Percentiles rank a stretch among this genome's conserved stretches.
Conservation (phyloP, 2,888 invertebrate species). For the Syritta pipiens region DNA sequence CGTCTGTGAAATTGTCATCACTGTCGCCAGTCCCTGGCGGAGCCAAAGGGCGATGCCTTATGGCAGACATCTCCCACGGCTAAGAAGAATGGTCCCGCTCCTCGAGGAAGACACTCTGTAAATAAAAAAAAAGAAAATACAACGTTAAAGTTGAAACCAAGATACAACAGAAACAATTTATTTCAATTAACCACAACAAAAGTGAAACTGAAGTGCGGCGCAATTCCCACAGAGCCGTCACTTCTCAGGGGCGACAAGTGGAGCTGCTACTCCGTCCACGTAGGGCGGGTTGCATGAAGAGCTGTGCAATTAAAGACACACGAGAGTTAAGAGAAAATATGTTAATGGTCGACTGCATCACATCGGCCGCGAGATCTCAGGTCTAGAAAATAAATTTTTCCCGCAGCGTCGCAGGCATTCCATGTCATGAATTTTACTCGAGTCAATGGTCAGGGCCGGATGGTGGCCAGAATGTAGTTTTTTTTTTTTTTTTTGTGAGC, state of each 20-base stretch:
- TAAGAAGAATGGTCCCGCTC: slow-evolving; percentile 56
- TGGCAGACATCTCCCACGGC: slow-evolving; percentile 82
- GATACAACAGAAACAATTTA: slow-evolving; percentile 35
- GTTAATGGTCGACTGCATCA: slow-evolving; percentile 51
- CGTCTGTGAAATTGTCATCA: slow-evolving; percentile 90
- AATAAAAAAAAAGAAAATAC: slow-evolving; percentile 23
- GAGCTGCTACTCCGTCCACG: background rate
- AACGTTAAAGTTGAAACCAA: slow-evolving; percentile 26
- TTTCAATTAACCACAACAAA: slow-evolving; percentile 44
- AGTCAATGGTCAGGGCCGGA: slow-evolving; percentile 51
- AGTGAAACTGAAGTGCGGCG: slow-evolving; percentile 31
- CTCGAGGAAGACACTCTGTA: slow-evolving; percentile 43
- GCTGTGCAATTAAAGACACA: slow-evolving; percentile 42
- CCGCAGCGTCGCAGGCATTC: background rate
- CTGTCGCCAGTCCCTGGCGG: slow-evolving; percentile 80
- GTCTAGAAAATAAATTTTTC: slow-evolving; percentile 53
- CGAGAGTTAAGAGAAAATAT: slow-evolving; percentile 21
- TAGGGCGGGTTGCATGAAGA: background rate
- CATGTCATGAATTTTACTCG: slow-evolving; percentile 2
- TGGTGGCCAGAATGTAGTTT: slow-evolving; percentile 15
- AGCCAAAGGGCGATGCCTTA: slow-evolving; percentile 83
- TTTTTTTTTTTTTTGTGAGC: background rate
- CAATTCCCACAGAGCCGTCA: slow-evolving; percentile 20
- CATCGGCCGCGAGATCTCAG: slow-evolving; percentile 45
- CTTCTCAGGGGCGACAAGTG: background rate